Conservation (phyloP, 2,888 invertebrate genomes). For the Helleia helle region DNA sequence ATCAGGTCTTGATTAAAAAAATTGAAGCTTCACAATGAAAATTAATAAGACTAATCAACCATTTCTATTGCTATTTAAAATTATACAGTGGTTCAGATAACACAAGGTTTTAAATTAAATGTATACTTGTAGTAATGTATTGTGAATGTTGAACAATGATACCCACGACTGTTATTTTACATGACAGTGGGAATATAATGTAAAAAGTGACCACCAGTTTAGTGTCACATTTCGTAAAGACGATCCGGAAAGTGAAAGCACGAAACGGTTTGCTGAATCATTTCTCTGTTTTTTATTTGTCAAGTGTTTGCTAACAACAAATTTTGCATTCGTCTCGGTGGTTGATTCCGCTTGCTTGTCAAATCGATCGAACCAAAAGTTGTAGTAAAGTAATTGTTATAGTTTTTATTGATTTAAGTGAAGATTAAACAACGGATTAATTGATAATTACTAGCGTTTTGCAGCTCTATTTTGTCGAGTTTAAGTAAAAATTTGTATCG, state of each 20-base stretch:
- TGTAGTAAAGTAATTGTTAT: not conserved
- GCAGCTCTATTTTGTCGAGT: too few species aligned
- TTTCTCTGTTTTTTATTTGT: slow-evolving; percentile 27
- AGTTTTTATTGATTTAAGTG: not conserved
- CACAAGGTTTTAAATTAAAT: too few species aligned
- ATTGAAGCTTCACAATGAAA: too few species aligned
- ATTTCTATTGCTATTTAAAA: too few species aligned
- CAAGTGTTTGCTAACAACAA: slow-evolving; percentile 42
- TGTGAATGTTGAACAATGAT: too few species aligned
- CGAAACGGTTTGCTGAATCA: slow-evolving; percentile 48
- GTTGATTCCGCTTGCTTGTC: slow-evolving; percentile 30
- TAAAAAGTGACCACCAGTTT: slow-evolving; percentile 16
- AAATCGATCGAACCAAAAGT: slow-evolving; percentile 5
- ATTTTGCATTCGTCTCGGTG: slow-evolving; percentile 32
- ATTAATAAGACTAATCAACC: too few species aligned
- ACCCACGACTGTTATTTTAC: not conserved
- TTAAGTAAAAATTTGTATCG: too few species aligned
- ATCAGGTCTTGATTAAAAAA: too few species aligned
- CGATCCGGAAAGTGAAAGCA: slow-evolving; percentile 55
- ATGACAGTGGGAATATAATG: not conserved
- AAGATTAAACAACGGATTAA: too few species aligned
- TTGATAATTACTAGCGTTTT: too few species aligned
- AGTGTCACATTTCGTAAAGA: slow-evolving; percentile 19
- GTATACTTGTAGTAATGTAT: too few species aligned
- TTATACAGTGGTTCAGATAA: too few species aligned